Conservation (phyloP, 2,113 vertebrate species). For the Gasterosteus aculeatus region DNA sequence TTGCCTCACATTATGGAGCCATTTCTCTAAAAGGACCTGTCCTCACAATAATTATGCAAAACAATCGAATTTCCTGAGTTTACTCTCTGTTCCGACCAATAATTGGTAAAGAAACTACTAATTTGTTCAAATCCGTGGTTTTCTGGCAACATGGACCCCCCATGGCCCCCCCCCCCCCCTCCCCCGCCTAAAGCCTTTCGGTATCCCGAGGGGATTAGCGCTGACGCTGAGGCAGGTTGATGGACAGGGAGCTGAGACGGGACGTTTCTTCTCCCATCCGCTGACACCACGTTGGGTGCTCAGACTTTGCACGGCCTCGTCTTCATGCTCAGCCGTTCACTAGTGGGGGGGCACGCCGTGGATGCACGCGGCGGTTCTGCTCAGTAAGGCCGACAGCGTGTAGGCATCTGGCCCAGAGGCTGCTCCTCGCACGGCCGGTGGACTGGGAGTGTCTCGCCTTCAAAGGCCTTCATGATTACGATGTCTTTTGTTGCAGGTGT, state of each 20-base stretch:
- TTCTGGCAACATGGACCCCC: not conserved
- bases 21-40: not conserved
- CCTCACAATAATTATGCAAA: not conserved
- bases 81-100: not conserved
- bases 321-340: constrained; percentile 54
- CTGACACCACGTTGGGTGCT: constrained; percentile 60
- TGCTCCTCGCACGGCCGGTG: not conserved
- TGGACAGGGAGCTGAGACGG: constrained; percentile 64
- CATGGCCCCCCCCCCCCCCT: not conserved
- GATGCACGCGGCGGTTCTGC: not conserved
- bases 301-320: constrained; percentile 41
- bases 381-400: constrained; percentile 12
- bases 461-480: constrained; percentile 63
- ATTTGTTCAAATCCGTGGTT: not conserved
- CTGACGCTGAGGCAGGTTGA: constrained; percentile 36
- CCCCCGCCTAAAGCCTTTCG: not conserved
- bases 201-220: constrained; percentile 39
- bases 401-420: constrained; percentile 10
- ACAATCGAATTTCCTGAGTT: not conserved
- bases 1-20: too few species aligned
- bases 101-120: not conserved
- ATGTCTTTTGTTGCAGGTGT: constrained; percentile 56
- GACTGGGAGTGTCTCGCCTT: constrained; percentile 20
- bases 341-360: not conserved
- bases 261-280: constrained; percentile 62